Evolutionary conservation across 1,140 invertebrate genomes (phyloP), one percentile per base, ranked within the genome.

Genomic region (Drosophila chauvacae): DNA sequence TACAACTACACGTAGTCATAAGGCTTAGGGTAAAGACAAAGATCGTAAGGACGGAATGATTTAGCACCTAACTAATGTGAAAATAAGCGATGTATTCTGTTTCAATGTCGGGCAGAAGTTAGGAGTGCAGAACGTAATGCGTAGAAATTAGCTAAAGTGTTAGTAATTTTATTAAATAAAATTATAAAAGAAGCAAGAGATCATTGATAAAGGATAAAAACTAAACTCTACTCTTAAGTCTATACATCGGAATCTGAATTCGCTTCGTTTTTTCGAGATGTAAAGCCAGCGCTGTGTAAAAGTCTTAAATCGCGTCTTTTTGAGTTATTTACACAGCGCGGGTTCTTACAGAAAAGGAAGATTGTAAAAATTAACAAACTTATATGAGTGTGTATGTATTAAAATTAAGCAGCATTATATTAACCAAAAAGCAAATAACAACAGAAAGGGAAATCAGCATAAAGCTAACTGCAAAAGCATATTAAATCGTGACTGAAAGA

Each of bases 91-190:
- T 69, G 41, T 53, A 48, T 42, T 47, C 56, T 59, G 42, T 68
- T 59, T 57, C 63, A 26, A 33, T 33, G 30, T 39, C 37, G 57
- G 39, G 18, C 33, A 9, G 41, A 35, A 41, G 60, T 48, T 57
- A 37, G 48, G 37, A 51, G 26, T 70, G 57, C 53, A 77, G 63
- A 77, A 56, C 50, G 77, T 55, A 84, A 80, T 74, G 56, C 60
- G 85, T 90, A 90, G 85, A 70, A 85, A 75, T 76, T 90, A 90
- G 85, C 81, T 90, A 90, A 90, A 90, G 78, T 90, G 85, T 90
- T 90, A 90, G 85, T 88, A 90, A 90, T 90, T 90, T 90, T 90
- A 85, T 90, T 90, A 78, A 90, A 90, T 88, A 88, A 80, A 88
- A 88, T 88, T 80, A 88, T 74, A 88, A 68, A 80, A 74, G 65